Evolutionary conservation across 1,140 invertebrate genomes (phyloP), one percentile per base, ranked within the genome.

Genomic region (Contarinia nasturtii): DNA sequence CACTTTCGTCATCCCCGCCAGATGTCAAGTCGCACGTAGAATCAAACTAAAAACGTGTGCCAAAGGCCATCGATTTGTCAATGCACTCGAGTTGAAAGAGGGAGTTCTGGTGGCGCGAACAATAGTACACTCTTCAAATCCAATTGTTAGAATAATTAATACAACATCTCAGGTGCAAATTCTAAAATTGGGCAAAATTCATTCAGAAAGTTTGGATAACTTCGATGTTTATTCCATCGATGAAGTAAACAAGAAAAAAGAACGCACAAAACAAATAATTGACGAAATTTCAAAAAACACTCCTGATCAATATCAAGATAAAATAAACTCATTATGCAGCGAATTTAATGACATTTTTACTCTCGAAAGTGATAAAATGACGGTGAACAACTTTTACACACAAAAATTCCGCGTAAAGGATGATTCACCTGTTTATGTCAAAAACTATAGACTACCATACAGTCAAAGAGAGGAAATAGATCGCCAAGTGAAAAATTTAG

Each of bases 401-500:
- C 49, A 50, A 40, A 18, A 19, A 7, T 38, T 50, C 1, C 11
- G 27, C 37, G 2, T 45, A 10, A 15, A 8, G 17, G 49, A 50
- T 34, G 36, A 48, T 2, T 44, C 5, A 18, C 46, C 46, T 1
- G 46, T 50, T 3, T 48, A 48, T 20, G 44, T 45, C 36, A 50
- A 48, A 15, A 45, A 50, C 19, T 51, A 48, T 20, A 17, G 49
- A 40, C 20, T 50, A 47, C 53, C 47, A 20, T 51, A 50, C 37
- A 51, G 48, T 48, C 57, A 61, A 19, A 53, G 48, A 44, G 40
- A 48, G 2, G 49, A 54, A 33, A 49, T 57, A 8, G 17, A 54
- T 10, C 33, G 44, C 19, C 49, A 57, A 50, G 38, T 57, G 15
- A 18, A 53, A 20, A 45, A 53, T 17, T 48, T 56, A 38, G 34